Percentiles rank a stretch among this genome's conserved stretches.
Evolutionary conservation across 2,888 invertebrate genomes (phyloP).

Genomic region (Drosophila neotestacea): DNA sequence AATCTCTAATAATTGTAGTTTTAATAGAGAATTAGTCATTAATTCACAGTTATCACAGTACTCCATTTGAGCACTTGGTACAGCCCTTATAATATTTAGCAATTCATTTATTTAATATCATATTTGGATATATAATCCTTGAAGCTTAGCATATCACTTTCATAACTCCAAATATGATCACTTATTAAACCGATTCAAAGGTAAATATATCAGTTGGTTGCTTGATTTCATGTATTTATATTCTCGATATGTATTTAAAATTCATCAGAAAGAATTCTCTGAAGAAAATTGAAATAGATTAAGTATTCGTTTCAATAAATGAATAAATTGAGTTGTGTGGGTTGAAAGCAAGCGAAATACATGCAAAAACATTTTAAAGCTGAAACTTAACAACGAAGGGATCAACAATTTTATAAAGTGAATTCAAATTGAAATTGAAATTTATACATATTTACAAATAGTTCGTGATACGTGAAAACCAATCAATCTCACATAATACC

Average conservation of each 20-base stretch:
- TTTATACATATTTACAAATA: constrained; percentile 32
- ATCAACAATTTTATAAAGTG: constrained; percentile 4
- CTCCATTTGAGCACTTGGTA: constrained; percentile 44
- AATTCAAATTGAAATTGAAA: constrained; percentile 4
- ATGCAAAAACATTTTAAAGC: constrained; percentile 37
- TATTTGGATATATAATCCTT: constrained; percentile 17
- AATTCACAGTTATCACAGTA: constrained; percentile 50
- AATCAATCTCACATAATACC: constrained; percentile 24
- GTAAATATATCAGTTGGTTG: neutral
- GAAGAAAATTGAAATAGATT: constrained; percentile 3
- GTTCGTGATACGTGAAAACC: constrained; percentile 4
- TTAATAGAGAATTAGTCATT: constrained; percentile 3
- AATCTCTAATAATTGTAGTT: constrained; percentile 15
- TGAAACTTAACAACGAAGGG: constrained; percentile 9
- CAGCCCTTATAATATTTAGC: constrained; percentile 16
- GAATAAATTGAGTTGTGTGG: constrained; percentile 3
- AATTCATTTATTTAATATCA: neutral
- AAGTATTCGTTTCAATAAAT: neutral
- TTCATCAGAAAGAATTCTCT: neutral
- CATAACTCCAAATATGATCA: constrained; percentile 9
- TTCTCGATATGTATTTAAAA: constrained; percentile 21
- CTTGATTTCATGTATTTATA: neutral
- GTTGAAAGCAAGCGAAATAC: constrained; percentile 31
- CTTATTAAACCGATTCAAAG: constrained; percentile 21
- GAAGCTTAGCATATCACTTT: constrained; percentile 39